Conservation (phyloP, 2,113 vertebrate genomes). For the Taurulus bubalis region DNA sequence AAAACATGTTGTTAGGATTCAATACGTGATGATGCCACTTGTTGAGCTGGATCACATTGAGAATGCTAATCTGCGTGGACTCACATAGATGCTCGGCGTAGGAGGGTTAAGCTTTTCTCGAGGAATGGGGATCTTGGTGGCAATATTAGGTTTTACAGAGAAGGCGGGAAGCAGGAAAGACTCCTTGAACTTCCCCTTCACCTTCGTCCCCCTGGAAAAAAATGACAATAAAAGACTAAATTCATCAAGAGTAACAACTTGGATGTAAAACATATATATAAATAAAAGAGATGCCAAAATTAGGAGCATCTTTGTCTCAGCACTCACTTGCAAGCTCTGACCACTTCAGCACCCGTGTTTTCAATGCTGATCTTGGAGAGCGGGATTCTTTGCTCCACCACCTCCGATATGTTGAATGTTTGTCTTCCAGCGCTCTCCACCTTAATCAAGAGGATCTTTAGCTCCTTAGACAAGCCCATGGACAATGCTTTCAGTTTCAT, state of each 20-base stretch:
- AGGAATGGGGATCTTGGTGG: conserved; percentile 78
- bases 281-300: background rate
- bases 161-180: conserved; percentile 87
- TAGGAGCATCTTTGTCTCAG: background rate
- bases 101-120: conserved; percentile 91
- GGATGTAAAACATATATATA: background rate
- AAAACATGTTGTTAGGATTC: background rate
- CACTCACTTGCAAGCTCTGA: conserved; percentile 90
- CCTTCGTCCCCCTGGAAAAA: conserved; percentile 79
- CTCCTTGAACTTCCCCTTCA: conserved; percentile 88
- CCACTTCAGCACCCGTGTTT: conserved; percentile 85
- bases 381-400: conserved; percentile 82
- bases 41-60: background rate
- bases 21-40: background rate
- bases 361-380: conserved; percentile 86
- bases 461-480: conserved; percentile 88
- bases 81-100: conserved; percentile 93
- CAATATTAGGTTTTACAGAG: conserved; percentile 89
- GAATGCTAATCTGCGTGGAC: conserved; percentile 46
- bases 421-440: conserved; percentile 86
- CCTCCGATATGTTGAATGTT: conserved; percentile 88
- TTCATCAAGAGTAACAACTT: background rate
- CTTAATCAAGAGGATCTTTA: conserved; percentile 90
- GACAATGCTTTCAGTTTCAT: conserved; percentile 87
- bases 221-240: background rate